Evolutionary conservation across 2,113 vertebrate species (phyloP).

Genomic region (Zosterops hypoxanthus): DNA sequence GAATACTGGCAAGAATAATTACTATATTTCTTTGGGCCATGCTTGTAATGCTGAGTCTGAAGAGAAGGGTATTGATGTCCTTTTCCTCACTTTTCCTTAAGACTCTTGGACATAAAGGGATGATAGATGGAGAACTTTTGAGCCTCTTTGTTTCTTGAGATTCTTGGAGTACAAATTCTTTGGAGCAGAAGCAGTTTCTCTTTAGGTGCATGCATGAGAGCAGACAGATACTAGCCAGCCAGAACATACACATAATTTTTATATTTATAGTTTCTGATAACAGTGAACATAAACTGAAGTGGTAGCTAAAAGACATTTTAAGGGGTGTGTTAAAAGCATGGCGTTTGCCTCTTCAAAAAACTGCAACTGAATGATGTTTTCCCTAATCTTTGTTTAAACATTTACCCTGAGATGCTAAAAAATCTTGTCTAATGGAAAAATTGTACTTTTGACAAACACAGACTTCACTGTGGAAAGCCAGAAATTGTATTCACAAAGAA

Average conservation of each 20-base stretch:
- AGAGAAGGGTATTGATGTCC: background rate
- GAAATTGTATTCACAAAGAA: conserved; percentile 31
- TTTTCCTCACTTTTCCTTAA: background rate
- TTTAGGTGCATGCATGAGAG: conserved; percentile 17
- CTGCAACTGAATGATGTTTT: conserved; percentile 2
- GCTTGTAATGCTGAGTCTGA: background rate
- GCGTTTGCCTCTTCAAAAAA: conserved; percentile 27
- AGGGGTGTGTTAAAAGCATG: background rate
- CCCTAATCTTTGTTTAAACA: conserved; percentile 9
- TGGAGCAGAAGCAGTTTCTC: conserved; percentile 12
- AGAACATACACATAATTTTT: background rate
- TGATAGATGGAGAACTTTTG: background rate
- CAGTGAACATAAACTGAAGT: background rate
- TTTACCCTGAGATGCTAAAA: conserved; percentile 46
- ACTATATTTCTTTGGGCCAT: background rate
- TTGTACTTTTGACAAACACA: conserved; percentile 54
- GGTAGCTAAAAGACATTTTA: background rate
- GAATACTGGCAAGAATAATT: background rate
- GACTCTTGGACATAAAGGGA: background rate
- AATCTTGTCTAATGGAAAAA: conserved; percentile 45
- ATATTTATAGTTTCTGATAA: conserved; percentile 38
- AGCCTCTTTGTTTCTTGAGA: background rate
- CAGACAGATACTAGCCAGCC: background rate
- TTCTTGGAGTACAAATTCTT: conserved; percentile 15
- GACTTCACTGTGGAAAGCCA: conserved; percentile 18